Evolutionary conservation across 2,797 vertebrate species (phyloP).

Genomic region (Podargus strigoides): DNA sequence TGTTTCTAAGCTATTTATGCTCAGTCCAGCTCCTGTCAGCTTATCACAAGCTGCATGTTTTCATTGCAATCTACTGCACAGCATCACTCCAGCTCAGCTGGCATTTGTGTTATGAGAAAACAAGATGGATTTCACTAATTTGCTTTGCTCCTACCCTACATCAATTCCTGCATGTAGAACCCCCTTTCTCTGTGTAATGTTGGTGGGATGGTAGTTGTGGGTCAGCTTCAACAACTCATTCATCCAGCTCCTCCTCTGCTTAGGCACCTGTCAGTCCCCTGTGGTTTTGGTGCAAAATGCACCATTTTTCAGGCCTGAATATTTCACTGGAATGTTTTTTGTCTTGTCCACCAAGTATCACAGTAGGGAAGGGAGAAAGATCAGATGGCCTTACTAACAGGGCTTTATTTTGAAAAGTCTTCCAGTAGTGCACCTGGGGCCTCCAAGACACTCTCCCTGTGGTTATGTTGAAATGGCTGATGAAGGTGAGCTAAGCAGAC

Average conservation of each 20-base stretch:
- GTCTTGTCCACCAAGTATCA: background rate
- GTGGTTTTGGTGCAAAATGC: background rate
- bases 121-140: slow-evolving; percentile 19
- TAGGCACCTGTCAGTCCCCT: background rate
- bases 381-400: background rate
- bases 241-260: background rate
- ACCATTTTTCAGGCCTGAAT: background rate
- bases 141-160: background rate
- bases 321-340: background rate
- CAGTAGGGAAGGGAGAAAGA: background rate
- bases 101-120: slow-evolving; percentile 21
- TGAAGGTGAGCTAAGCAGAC: background rate
- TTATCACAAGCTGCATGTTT: slow-evolving; percentile 47
- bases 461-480: background rate
- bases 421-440: background rate
- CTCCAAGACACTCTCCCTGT: background rate
- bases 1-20: slow-evolving; percentile 42
- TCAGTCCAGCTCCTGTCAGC: slow-evolving; percentile 35
- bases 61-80: slow-evolving; percentile 48
- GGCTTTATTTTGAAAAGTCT: background rate
- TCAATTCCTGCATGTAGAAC: background rate
- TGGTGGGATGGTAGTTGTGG: background rate
- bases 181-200: background rate
- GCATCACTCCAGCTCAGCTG: slow-evolving; percentile 36
- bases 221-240: background rate